Percentiles rank a stretch among this genome's conserved stretches.
Conservation (phyloP, 1,140 invertebrate genomes). For the Magallana ariakensis region DNA sequence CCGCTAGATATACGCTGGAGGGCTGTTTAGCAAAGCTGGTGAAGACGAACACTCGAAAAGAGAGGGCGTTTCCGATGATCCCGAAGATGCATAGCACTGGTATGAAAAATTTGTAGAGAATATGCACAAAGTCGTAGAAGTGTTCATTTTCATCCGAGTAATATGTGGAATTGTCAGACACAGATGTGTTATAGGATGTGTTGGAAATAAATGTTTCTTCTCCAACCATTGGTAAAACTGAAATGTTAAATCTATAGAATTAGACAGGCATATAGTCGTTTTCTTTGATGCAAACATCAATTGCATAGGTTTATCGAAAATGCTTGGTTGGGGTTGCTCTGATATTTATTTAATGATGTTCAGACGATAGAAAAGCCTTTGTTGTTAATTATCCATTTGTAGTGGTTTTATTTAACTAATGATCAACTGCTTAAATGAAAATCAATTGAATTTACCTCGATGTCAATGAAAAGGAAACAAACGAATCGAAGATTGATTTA, state of each 20-base stretch:
- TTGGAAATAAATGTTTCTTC: not conserved
- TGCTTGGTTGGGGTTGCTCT: too few species aligned
- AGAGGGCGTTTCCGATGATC: conserved; percentile 82
- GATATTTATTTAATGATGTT: too few species aligned
- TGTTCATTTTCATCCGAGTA: conserved; percentile 9
- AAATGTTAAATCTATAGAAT: not conserved
- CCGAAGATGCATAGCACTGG: conserved; percentile 82
- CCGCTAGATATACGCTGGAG: conserved; percentile 83
- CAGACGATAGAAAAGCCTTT: too few species aligned
- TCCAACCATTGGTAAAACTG: not conserved
- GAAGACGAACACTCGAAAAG: conserved; percentile 82
- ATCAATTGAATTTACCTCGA: too few species aligned
- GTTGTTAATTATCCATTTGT: too few species aligned
- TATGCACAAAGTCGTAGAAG: conserved; percentile 59
- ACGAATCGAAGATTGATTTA: too few species aligned
- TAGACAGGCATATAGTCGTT: too few species aligned
- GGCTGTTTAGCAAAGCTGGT: conserved; percentile 83
- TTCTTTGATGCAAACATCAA: too few species aligned
- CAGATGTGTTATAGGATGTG: not conserved
- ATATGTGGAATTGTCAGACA: not conserved
- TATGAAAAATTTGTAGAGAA: conserved; percentile 82
- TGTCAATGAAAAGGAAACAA: too few species aligned
- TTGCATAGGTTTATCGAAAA: too few species aligned
- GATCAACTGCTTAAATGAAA: too few species aligned
- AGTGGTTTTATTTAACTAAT: too few species aligned